Evolutionary conservation across 2,888 invertebrate genomes (phyloP).

Genomic region (Rotaria macrura): DNA sequence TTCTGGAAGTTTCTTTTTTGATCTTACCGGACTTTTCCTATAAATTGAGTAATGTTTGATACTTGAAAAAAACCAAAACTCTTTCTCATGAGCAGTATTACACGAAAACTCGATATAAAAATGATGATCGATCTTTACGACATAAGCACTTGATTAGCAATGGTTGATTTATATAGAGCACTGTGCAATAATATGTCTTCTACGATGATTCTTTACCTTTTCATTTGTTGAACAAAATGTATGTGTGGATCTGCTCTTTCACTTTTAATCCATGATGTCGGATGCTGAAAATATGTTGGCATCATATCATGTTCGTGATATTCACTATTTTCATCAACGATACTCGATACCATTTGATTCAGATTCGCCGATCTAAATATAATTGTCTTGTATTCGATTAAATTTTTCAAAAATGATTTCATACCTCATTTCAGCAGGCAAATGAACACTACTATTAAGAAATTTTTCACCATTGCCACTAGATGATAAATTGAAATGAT

Average conservation of each 20-base stretch:
- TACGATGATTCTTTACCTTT: too few relatives aligned
- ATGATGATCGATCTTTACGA: too few relatives aligned
- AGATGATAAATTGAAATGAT: background rate
- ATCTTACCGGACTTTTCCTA: too few relatives aligned
- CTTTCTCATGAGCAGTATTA: too few relatives aligned
- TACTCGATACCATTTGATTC: conserved; percentile 9
- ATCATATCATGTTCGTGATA: background rate
- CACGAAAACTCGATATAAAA: too few relatives aligned
- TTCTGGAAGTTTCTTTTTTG: too few relatives aligned
- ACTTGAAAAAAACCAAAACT: too few relatives aligned
- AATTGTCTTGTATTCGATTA: background rate
- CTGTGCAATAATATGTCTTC: too few relatives aligned
- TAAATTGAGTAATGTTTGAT: too few relatives aligned
- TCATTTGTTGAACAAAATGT: background rate
- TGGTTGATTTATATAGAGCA: too few relatives aligned
- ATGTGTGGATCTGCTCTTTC: background rate
- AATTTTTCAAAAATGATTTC: background rate
- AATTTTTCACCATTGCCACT: background rate
- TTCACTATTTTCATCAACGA: conserved; percentile 14
- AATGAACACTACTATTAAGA: background rate
- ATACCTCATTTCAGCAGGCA: conserved; percentile 6
- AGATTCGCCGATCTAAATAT: background rate
- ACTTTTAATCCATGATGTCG: background rate
- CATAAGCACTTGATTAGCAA: too few relatives aligned
- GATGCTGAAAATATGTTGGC: background rate